Base-by-base conservation (phyloP, 2,888 invertebrate genomes). In the Phengaris alcon region DNA sequence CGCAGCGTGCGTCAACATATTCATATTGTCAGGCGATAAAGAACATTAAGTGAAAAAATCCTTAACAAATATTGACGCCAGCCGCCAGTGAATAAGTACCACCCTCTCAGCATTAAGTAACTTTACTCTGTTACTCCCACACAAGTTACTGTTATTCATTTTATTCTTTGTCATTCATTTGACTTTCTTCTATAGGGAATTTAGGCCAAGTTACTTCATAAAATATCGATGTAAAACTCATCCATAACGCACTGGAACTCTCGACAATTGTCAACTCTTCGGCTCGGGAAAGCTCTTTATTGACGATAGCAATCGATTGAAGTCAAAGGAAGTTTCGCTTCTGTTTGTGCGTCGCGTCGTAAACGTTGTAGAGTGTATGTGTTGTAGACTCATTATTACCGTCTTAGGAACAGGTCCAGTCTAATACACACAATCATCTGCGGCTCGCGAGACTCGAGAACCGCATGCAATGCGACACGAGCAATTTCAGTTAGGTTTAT, bases 231-330 rank as follows among this genome's bases (percentile, higher is more conserved):
- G 35, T 44, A 35, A 64, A 64, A 64, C 44, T 44, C 2, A 12
- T 64, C 44, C 35, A 10, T 64, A 44, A 22, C 64, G 35, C 12
- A 12, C 35, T 35, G 35, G 13, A 6, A 13, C 12, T 12, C 35
- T 35, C 13, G 8, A 35, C 6, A 22, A 3, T 13, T 44, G 5
- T 64, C 35, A 35, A 12, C 35, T 13, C 12, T 6, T 4, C 64
- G 64, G 64, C 35, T 35, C 64, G 35, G 12, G 6, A 64, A 35
- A 12, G 64, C 64, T 64, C 48, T 64, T 35, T 44, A 64, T 44
- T 64, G 64, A 35, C 64, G 44, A 64, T 64, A 13, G 64, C 35
- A 35, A 44, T 64, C 64, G 64, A 64, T 44, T 64, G 35, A 64
- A 64, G 64, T 44, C 35, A 12, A 12, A 12, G 12, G 64, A 44